phyloP scores from a whole-genome alignment of 1,140 invertebrate genomes.

The Apis dorsata region DNA sequence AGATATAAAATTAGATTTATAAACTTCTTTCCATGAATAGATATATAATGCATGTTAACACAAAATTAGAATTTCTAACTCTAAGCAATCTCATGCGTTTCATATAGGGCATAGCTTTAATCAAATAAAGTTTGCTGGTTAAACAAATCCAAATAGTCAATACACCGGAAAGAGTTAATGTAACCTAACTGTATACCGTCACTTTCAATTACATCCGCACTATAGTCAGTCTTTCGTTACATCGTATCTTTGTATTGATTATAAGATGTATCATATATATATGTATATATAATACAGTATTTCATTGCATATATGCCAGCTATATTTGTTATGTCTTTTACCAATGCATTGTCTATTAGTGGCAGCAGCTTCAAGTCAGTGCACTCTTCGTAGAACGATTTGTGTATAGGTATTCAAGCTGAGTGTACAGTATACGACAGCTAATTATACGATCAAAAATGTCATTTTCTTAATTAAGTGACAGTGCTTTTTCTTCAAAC shows the following conservation, averaged over 20 bases:
- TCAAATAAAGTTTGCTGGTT: slow-evolving; percentile 49
- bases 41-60: slow-evolving; percentile 4
- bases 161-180: slow-evolving; percentile 15
- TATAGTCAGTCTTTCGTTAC: slow-evolving; percentile 11
- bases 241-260: slow-evolving; percentile 30
- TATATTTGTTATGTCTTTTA: slow-evolving; percentile 16
- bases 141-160: slow-evolving; percentile 20
- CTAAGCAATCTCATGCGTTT: slow-evolving; percentile 37
- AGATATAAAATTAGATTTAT: no score
- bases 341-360: slow-evolving; percentile 33
- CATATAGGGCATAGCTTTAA: slow-evolving; percentile 30
- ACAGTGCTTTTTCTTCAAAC: slow-evolving; percentile 30
- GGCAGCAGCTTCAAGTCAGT: slow-evolving; percentile 50
- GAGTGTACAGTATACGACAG: slow-evolving; percentile 1
- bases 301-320: neutral
- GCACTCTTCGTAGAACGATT: slow-evolving; percentile 38
- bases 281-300: neutral
- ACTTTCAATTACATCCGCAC: slow-evolving; percentile 37
- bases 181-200: slow-evolving; percentile 28
- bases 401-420: slow-evolving; percentile 13
- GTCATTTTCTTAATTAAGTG: slow-evolving; percentile 43
- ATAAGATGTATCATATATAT: neutral
- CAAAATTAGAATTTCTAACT: slow-evolving; percentile 34
- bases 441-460: slow-evolving; percentile 38
- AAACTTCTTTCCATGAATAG: no score